Evolutionary conservation across 2,888 invertebrate species (phyloP).

Genomic region (Hemithea aestivaria): DNA sequence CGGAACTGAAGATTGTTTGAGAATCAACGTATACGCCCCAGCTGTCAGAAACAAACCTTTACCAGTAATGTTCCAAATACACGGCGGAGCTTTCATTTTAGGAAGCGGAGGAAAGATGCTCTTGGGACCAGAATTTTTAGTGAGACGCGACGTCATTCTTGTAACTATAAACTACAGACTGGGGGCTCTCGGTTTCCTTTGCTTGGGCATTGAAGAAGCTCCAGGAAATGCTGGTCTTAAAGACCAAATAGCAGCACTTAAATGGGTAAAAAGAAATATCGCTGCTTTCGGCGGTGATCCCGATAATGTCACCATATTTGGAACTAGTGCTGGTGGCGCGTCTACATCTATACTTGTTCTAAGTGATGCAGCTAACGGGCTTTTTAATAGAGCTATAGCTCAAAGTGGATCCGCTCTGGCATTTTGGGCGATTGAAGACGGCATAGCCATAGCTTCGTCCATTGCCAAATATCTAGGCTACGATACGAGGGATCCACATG

Average conservation of each 20-base stretch:
- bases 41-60: slow-evolving; percentile 34
- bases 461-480: slow-evolving; percentile 44
- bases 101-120: slow-evolving; percentile 58
- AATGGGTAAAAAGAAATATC: slow-evolving; percentile 58
- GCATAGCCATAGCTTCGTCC: slow-evolving; percentile 41
- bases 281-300: slow-evolving; percentile 58
- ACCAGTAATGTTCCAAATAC: slow-evolving; percentile 61
- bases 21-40: slow-evolving; percentile 57
- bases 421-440: slow-evolving; percentile 47
- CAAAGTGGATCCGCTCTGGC: slow-evolving; percentile 49
- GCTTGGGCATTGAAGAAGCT: slow-evolving; percentile 52
- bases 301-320: slow-evolving; percentile 54
- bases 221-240: slow-evolving; percentile 60
- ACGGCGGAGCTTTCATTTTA: slow-evolving; percentile 56
- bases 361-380: slow-evolving; percentile 40
- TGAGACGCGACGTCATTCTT: slow-evolving; percentile 52
- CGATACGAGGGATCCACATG: slow-evolving; percentile 41
- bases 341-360: slow-evolving; percentile 44
- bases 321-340: slow-evolving; percentile 55
- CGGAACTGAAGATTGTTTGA: slow-evolving; percentile 57
- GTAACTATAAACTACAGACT: slow-evolving; percentile 62
- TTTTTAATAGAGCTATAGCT: slow-evolving; percentile 50
- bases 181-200: slow-evolving; percentile 53
- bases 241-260: slow-evolving; percentile 57
- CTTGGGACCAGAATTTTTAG: slow-evolving; percentile 50